Evolutionary conservation across 2,113 vertebrate species (phyloP).

Genomic region (Uria lomvia): DNA sequence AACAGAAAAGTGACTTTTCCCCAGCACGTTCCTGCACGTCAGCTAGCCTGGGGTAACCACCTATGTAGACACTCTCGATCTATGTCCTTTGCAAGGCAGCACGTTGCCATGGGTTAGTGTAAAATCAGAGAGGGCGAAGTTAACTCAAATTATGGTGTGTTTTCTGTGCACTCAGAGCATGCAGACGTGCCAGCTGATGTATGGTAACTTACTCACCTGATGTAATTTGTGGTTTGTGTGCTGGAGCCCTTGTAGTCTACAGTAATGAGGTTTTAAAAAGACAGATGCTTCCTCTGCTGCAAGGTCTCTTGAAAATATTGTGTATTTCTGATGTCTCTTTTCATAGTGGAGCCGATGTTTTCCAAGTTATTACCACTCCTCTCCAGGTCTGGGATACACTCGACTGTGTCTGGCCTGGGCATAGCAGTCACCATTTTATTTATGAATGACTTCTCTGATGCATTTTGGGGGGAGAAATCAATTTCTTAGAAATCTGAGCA

Average conservation of each 20-base stretch:
- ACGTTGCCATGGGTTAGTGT: neutral
- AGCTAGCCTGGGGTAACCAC: neutral
- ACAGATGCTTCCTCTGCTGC: conserved; percentile 43
- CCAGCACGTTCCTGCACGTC: neutral
- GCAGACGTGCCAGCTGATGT: neutral
- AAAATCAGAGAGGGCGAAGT: neutral
- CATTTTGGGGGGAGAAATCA: neutral
- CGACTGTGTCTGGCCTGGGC: neutral
- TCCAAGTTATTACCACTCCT: neutral
- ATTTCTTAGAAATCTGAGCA: neutral
- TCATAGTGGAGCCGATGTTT: neutral
- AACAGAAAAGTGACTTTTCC: neutral
- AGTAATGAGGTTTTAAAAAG: conserved; percentile 57
- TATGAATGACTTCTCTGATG: neutral
- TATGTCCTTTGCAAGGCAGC: neutral
- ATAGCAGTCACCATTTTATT: neutral
- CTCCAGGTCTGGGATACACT: neutral
- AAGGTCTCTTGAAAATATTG: conserved; percentile 29
- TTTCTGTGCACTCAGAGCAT: neutral
- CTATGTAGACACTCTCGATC: neutral
- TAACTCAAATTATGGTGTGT: neutral
- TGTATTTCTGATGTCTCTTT: conserved; percentile 46
- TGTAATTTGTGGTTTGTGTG: conserved; percentile 51
- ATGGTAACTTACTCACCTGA: conserved; percentile 47
- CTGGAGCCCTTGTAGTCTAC: neutral